These are phyloP conservation scores for Bergia sp. DNA, from an alignment of 92 coral and sea anemone species.

Conservation along the genomic window DNA sequence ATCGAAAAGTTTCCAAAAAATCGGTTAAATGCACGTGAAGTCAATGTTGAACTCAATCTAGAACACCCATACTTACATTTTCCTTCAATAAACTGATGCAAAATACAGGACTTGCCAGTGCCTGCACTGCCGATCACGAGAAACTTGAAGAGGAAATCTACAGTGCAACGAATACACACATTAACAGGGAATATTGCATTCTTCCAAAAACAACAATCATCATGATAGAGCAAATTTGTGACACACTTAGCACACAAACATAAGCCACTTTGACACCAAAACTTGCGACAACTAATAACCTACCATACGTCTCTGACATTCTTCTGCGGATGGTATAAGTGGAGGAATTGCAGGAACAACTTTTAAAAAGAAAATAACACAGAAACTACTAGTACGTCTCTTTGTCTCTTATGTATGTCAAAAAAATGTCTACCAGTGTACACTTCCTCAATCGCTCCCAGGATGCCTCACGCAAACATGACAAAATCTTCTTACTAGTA, in stretches of 20 bases:
- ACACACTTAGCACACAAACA: background rate
- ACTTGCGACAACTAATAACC: background rate
- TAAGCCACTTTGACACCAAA: background rate
- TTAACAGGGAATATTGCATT: slow-evolving; percentile 31
- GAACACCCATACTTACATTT: slow-evolving; percentile 80
- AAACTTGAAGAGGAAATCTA: slow-evolving; percentile 99
- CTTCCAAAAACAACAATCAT: slow-evolving; percentile 6
- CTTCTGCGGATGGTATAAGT: background rate
- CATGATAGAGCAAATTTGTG: slow-evolving; percentile 11
- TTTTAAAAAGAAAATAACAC: slow-evolving; percentile 2
- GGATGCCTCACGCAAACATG: slow-evolving; percentile 43
- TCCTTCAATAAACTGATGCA: slow-evolving; percentile 99
- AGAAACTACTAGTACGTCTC: background rate
- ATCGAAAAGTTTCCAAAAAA: background rate
- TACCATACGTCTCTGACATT: slow-evolving; percentile 99
- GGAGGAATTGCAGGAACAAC: background rate
- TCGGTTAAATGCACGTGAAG: background rate
- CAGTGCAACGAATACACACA: slow-evolving; percentile 28
- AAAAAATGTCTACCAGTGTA: slow-evolving; percentile 42
- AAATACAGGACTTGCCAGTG: slow-evolving; percentile 96
- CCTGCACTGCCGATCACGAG: slow-evolving; percentile 99
- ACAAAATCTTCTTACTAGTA: background rate
- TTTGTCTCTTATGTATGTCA: background rate
- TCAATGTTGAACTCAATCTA: background rate
- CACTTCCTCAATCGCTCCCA: slow-evolving; percentile 42